A percentile compares a stretch with the other conserved stretches of the same genome.
phyloP scores from a whole-genome alignment of 2,797 vertebrate genomes.

The Diceros bicornis region DNA sequence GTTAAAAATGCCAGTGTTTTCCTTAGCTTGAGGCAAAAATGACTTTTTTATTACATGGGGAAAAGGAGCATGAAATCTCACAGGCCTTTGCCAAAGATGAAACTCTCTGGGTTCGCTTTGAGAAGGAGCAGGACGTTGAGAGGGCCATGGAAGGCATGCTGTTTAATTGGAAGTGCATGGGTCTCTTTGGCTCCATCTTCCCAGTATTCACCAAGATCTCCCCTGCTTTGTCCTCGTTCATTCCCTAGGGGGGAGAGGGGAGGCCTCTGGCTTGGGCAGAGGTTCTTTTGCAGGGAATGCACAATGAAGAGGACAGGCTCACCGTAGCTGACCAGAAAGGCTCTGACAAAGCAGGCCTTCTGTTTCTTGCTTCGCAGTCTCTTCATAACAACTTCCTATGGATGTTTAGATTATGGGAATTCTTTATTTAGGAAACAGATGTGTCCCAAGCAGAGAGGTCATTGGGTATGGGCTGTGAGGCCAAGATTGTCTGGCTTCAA shows the following conservation, averaged over 20 bases:
- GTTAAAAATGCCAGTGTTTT: constrained; percentile 80
- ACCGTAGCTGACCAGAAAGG: constrained; percentile 50
- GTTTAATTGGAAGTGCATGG: constrained; percentile 81
- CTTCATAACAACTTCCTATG: constrained; percentile 64
- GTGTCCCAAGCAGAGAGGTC: constrained; percentile 45
- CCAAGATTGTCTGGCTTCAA: constrained; percentile 60
- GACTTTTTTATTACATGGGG: constrained; percentile 78
- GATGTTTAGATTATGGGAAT: constrained; percentile 60
- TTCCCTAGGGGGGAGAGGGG: neutral
- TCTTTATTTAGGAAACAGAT: constrained; percentile 68
- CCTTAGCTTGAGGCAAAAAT: constrained; percentile 82
- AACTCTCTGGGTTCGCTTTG: constrained; percentile 70
- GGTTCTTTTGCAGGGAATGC: constrained; percentile 57
- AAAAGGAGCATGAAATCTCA: constrained; percentile 82
- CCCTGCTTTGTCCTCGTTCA: constrained; percentile 54
- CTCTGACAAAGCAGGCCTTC: constrained; percentile 66
- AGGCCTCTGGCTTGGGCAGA: constrained; percentile 49
- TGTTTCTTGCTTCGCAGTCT: constrained; percentile 49
- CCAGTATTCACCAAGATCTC: constrained; percentile 62
- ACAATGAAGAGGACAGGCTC: constrained; percentile 46
- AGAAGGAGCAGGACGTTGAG: constrained; percentile 65
- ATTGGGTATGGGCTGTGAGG: neutral
- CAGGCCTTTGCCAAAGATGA: constrained; percentile 76
- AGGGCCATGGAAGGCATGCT: constrained; percentile 70
- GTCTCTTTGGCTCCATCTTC: constrained; percentile 72